Percentiles rank a stretch among this genome's conserved stretches.
Evolutionary conservation across 2,888 invertebrate species (phyloP).

Genomic region (Pristionchus arcanus): DNA sequence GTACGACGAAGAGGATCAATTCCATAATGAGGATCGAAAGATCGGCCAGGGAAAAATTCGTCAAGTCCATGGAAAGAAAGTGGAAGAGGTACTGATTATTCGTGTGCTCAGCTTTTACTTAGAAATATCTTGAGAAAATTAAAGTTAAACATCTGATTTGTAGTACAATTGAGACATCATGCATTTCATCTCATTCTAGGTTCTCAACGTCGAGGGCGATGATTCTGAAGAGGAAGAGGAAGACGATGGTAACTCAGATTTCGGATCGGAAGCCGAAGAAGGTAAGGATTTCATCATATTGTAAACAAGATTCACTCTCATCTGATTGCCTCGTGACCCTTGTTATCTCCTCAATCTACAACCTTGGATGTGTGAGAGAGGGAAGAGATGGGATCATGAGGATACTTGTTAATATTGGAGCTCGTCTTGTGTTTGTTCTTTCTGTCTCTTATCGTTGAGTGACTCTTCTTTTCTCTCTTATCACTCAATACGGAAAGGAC

Average conservation of each 20-base stretch:
- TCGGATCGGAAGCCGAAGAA: constrained; percentile 34
- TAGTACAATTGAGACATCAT: background rate
- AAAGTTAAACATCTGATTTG: background rate
- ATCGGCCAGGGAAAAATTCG: constrained; percentile 55
- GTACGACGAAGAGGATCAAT: constrained; percentile 72
- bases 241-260: constrained; percentile 57
- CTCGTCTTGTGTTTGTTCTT: constrained; percentile 10
- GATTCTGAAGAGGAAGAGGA: constrained; percentile 64
- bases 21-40: constrained; percentile 67
- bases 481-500: constrained; percentile 40
- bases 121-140: background rate
- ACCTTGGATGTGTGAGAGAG: constrained; percentile 19
- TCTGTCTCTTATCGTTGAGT: constrained; percentile 13
- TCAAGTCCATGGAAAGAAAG: constrained; percentile 47
- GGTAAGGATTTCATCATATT: constrained; percentile 17
- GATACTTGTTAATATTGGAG: constrained; percentile 19
- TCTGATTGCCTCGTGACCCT: constrained; percentile 36
- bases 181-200: constrained; percentile 55
- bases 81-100: constrained; percentile 48
- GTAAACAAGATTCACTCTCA: background rate
- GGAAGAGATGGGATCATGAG: background rate
- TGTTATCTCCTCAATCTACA: constrained; percentile 36
- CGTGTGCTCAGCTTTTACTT: background rate
- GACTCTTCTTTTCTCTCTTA: constrained; percentile 24
- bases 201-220: constrained; percentile 73